Conservation (phyloP, 2,113 vertebrate genomes). For the Cygnus buccinator region DNA sequence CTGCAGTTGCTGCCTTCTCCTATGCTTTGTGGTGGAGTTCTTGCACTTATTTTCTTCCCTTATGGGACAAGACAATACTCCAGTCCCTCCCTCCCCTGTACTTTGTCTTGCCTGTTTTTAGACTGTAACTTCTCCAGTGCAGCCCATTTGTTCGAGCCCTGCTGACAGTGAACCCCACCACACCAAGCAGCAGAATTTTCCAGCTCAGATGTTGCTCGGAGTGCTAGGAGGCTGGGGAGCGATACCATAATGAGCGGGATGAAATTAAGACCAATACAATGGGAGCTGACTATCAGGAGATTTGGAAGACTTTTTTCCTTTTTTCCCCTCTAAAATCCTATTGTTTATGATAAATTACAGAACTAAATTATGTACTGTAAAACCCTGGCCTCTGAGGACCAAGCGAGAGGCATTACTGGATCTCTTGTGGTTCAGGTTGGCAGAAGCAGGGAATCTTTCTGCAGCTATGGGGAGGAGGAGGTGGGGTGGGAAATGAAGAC, state of each 20-base stretch:
- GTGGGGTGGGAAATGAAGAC: neutral
- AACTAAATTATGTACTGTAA: constrained; percentile 21
- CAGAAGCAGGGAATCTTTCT: neutral
- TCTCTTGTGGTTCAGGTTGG: constrained; percentile 38
- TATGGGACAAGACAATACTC: neutral
- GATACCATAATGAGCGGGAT: neutral
- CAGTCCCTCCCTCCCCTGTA: neutral
- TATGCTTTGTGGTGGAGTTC: neutral
- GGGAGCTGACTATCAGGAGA: constrained; percentile 25
- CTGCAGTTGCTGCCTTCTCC: neutral
- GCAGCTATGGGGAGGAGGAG: neutral
- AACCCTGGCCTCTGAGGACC: constrained; percentile 1
- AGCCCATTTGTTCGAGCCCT: neutral
- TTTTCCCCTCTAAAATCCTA: neutral
- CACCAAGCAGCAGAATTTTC: neutral
- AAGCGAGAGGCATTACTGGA: neutral
- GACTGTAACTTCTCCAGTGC: neutral
- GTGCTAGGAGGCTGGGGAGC: neutral
- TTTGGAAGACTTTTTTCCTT: neutral
- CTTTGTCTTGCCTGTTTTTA: neutral
- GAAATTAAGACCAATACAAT: constrained; percentile 28
- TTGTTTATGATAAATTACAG: constrained; percentile 57
- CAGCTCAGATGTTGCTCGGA: neutral
- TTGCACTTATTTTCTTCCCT: neutral
- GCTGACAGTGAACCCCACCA: neutral